A percentile compares a stretch with the other conserved stretches of the same genome.
Conservation (phyloP, 2,113 vertebrate species). For the Tautogolabrus adspersus region DNA sequence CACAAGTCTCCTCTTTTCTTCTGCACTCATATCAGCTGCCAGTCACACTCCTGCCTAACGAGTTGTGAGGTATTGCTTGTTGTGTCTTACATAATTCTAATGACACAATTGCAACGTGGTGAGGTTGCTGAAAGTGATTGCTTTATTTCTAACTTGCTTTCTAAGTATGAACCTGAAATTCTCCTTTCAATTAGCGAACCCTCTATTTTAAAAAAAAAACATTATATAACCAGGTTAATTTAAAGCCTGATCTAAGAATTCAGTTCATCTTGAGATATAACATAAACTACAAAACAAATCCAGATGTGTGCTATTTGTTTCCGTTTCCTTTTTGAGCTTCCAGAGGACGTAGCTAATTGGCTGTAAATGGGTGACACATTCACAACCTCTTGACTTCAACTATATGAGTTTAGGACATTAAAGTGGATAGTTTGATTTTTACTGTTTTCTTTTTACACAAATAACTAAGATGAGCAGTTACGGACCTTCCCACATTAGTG, state of each 20-base stretch:
- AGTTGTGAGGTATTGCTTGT: not conserved
- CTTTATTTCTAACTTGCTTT: not conserved
- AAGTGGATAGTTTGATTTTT: too few relatives aligned
- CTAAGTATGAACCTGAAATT: not conserved
- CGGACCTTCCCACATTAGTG: too few relatives aligned
- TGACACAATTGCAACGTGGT: not conserved
- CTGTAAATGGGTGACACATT: too few relatives aligned
- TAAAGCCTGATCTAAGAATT: too few relatives aligned
- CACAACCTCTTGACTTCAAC: too few relatives aligned
- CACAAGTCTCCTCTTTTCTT: not conserved
- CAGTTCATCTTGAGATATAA: too few relatives aligned
- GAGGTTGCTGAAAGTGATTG: not conserved
- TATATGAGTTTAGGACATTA: too few relatives aligned
- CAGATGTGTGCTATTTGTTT: not conserved
- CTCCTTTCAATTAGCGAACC: not conserved
- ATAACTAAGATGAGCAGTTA: too few relatives aligned
- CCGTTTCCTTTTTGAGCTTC: not conserved
- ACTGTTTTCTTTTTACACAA: too few relatives aligned
- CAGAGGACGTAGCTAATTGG: not conserved
- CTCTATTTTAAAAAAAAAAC: too few relatives aligned
- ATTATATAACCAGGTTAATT: too few relatives aligned
- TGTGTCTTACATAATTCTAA: not conserved
- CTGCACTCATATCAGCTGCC: not conserved
- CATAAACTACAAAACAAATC: too few relatives aligned
- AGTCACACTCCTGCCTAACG: not conserved